Evolutionary conservation across 2,113 vertebrate genomes (phyloP), one percentile per base, ranked within the genome.

Genomic region (Alosa alosa): DNA sequence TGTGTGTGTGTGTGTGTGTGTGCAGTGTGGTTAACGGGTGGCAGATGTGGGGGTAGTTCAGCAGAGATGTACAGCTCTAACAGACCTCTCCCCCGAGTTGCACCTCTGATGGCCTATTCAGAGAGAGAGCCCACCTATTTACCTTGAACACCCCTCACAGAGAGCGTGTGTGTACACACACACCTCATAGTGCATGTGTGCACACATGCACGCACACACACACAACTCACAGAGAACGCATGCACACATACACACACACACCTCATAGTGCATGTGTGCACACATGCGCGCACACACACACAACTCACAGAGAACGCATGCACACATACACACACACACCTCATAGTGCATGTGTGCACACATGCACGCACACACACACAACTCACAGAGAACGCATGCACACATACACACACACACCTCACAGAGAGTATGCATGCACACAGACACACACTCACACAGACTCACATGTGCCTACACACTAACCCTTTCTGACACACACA

Each of bases 1-100:
- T 89, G 75, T 55, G 82, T 86, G 84, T 82, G 84, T 82, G 84
- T 82, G 82, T 86, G 45, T 25, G 60, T 25, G n/a, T 25, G 60
- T 25, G n/a, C n/a, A 6, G 15, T 55, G 17, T 2, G 52, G 85
- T 87, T 91, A 92, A 92, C 86, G 88, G 87, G 88, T 85, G 84
- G 44, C 91, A 92, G 90, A 91, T 91, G 91, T 91, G 87, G 25
- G 84, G 22, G 86, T 83, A 4, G 86, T 87, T 82, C 88, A 72
- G 83, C 84, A 45, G 86, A 84, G 83, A 78, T 60, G 81, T 87
- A 4, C 22, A 17, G 39, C 57, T 46, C 18, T 82, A 82, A 50
- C 89, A 87, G 87, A 86, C 60, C 39, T 87, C n/a, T 88, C 83
- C 83, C 75, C 55, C 11, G 45, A 87, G 39, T 25, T 82, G 86